phyloP scores from a whole-genome alignment of 2,113 vertebrate genomes.

The Odobenus rosmarus region DNA sequence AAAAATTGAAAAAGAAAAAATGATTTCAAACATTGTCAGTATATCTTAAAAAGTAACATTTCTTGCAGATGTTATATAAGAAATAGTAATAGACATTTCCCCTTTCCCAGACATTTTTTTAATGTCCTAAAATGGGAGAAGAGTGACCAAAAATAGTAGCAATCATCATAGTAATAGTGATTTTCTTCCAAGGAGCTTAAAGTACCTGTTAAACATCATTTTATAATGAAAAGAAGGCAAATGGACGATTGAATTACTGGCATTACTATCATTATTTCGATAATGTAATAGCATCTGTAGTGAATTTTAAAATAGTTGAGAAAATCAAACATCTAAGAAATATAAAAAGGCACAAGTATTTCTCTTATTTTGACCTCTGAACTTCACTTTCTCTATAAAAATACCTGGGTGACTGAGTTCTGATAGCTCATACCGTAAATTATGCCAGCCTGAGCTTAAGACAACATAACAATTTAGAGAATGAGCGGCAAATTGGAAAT shows the following conservation, averaged over 20 bases:
- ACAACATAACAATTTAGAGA: conserved; percentile 49
- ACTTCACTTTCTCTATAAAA: conserved; percentile 50
- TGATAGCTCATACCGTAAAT: conserved; percentile 22
- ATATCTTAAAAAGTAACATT: neutral
- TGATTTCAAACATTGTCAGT: neutral
- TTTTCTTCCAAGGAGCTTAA: conserved; percentile 44
- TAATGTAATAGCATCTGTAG: neutral
- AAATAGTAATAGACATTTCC: neutral
- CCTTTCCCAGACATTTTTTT: conserved; percentile 5
- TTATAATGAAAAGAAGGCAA: conserved; percentile 54
- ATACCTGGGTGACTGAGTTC: neutral
- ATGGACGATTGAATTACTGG: neutral
- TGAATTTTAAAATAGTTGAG: conserved; percentile 39
- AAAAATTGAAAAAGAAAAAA: neutral
- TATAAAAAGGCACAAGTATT: neutral
- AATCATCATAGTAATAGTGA: neutral
- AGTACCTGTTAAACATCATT: conserved; percentile 41
- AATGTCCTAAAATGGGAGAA: neutral
- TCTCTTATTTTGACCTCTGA: neutral
- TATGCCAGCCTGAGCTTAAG: neutral
- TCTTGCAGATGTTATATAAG: neutral
- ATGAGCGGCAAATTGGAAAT: neutral
- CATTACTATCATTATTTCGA: neutral
- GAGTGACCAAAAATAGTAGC: neutral
- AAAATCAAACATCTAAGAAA: conserved; percentile 36